Evolutionary conservation across 2,113 vertebrate genomes (phyloP), one percentile per base, ranked within the genome.

Genomic region (Hippocampus comes): DNA sequence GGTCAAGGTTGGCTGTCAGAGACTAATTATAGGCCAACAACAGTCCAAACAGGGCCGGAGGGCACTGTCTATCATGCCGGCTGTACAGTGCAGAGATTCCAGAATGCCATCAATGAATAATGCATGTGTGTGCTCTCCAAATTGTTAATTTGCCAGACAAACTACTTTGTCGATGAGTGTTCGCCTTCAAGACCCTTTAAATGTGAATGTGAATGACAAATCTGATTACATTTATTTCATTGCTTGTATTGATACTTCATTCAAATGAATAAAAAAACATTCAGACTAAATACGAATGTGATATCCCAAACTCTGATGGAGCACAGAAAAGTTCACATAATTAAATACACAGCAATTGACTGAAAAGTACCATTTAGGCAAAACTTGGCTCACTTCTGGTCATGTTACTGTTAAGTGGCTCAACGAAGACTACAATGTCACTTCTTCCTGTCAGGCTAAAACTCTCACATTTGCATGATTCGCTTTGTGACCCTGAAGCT

Each of bases 11-110:
- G 83, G 70, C 68, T 74, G 60, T 81, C 68, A 76, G 77, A 78
- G 71, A 84, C 70, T 78, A 81, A 86, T 89, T 81, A 82, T 75
- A 43, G 76, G 79, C 72, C 73, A 84, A 77, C 60, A 59, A 73
- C 70, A 76, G 78, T 72, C 72, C 56, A 68, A 56, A 70, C n/a
- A 49, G 56, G 84, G 66, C 72, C 64, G 57, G 67, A 53, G 67
- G 80, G 60, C 61, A 43, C 38, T 67, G 78, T 70, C 71, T 59
- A n/a, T 79, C 59, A 14, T 21, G 73, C 7, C 59, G 55, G 42
- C 38, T 75, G 72, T 70, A 77, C 59, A 68, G 68, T 66, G 46
- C 20, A 7, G 7, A 60, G 41, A 81, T 67, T 68, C 59, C 42
- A 69, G n/a, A 43, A 60, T 46, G 53, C 38, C 38, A 2, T 8